Conservation (phyloP, 1,140 invertebrate genomes). For the Eumaeus atala region DNA sequence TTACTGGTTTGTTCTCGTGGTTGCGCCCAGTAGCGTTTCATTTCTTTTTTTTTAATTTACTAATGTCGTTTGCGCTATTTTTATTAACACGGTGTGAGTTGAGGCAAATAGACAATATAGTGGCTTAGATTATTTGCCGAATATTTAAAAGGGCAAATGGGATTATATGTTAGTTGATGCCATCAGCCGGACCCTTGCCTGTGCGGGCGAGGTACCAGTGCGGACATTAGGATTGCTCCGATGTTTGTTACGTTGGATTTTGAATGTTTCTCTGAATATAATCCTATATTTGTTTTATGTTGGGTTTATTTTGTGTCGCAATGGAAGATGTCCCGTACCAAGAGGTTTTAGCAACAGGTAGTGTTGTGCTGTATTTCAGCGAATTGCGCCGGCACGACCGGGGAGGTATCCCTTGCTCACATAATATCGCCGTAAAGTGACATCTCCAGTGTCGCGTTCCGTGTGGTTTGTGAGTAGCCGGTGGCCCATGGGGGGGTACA, state of each 20-base stretch:
- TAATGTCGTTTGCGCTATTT: conserved; percentile 50
- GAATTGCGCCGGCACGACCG: too few relatives aligned
- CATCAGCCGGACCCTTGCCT: conserved; percentile 36
- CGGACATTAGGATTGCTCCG: conserved; percentile 6
- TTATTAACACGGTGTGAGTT: conserved; percentile 64
- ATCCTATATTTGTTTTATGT: conserved; percentile 72
- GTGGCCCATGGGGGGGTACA: too few relatives aligned
- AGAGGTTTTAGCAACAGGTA: too few relatives aligned
- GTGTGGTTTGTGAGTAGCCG: too few relatives aligned
- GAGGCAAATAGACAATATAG: conserved; percentile 48
- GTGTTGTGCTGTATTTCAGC: too few relatives aligned
- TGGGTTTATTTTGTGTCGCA: conserved; percentile 53
- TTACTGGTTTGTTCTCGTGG: conserved; percentile 14
- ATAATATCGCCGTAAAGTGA: too few relatives aligned
- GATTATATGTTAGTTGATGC: conserved; percentile 60
- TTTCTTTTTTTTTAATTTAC: conserved; percentile 10
- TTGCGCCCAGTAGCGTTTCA: conserved; percentile 2
- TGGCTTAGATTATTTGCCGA: conserved; percentile 51
- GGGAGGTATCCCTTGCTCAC: too few relatives aligned
- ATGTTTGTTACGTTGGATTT: conserved; percentile 59
- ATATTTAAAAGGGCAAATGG: conserved; percentile 54
- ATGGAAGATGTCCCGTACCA: neutral
- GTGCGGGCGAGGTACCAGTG: conserved; percentile 43
- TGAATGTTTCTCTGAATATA: conserved; percentile 71
- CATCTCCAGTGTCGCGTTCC: too few relatives aligned